Conservation (phyloP, 1,140 invertebrate genomes). For the Neoseiulus cucumeris region DNA sequence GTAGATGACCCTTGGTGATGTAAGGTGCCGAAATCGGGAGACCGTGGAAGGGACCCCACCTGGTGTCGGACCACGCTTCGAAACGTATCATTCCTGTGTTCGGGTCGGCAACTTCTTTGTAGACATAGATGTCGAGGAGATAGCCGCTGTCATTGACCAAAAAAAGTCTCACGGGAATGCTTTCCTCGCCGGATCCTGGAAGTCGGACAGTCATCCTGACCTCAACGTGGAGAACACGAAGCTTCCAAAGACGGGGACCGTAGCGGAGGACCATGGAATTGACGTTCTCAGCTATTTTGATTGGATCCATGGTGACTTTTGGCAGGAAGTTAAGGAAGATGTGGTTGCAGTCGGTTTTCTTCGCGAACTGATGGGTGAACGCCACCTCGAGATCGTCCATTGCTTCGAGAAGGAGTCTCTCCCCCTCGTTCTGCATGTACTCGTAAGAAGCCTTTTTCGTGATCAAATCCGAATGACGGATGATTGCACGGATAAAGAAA, state of each 20-base stretch:
- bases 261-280: conserved; percentile 87
- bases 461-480: conserved; percentile 87
- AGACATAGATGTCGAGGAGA: conserved; percentile 78
- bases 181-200: conserved; percentile 43
- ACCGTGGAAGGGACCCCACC: conserved; percentile 74
- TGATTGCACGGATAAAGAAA: conserved; percentile 93
- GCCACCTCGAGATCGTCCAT: conserved; percentile 92
- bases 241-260: conserved; percentile 78
- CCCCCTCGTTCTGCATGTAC: conserved; percentile 91
- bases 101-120: conserved; percentile 71
- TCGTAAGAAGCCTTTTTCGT: conserved; percentile 96
- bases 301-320: conserved; percentile 88
- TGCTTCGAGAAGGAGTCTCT: conserved; percentile 81
- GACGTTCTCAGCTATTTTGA: conserved; percentile 81
- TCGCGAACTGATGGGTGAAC: conserved; percentile 66
- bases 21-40: conserved; percentile 84
- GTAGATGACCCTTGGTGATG: conserved; percentile 89
- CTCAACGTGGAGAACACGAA: conserved; percentile 60
- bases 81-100: conserved; percentile 68
- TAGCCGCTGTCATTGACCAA: conserved; percentile 91
- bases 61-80: conserved; percentile 48
- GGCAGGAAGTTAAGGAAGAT: conserved; percentile 98
- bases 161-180: conserved; percentile 67
- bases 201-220: conserved; percentile 32
- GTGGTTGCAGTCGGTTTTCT: conserved; percentile 92